phyloP scores from a whole-genome alignment of 2,888 invertebrate species.

The Ellobium chinense region DNA sequence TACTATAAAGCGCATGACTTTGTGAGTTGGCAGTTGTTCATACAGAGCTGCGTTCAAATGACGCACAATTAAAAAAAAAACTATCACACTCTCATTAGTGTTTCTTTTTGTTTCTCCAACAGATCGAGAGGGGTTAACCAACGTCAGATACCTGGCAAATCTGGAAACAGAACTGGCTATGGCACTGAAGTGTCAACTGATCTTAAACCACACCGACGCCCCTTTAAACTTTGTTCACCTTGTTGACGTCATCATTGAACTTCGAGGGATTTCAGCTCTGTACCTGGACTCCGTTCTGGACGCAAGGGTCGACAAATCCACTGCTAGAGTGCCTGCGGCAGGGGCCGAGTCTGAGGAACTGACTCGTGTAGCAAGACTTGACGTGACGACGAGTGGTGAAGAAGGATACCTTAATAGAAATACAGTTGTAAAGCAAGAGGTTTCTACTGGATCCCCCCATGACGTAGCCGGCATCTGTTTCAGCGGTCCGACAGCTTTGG shows the following conservation, averaged over 20 bases:
- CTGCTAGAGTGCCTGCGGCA: not conserved
- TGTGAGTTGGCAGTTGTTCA: not conserved
- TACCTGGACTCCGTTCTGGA: slow-evolving; percentile 67
- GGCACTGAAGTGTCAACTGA: slow-evolving; percentile 71
- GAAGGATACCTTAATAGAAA: no score
- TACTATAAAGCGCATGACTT: no score
- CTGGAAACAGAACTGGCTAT: slow-evolving; percentile 70
- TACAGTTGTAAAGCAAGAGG: no score
- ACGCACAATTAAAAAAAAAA: not conserved
- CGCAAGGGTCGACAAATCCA: slow-evolving; percentile 60
- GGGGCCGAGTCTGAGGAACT: no score
- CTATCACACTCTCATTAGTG: not conserved
- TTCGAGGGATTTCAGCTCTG: slow-evolving; percentile 62
- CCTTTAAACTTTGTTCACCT: slow-evolving; percentile 58
- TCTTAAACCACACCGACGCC: slow-evolving; percentile 69
- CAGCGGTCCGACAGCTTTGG: no score
- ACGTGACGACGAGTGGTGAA: no score
- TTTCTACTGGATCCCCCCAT: no score
- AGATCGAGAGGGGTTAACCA: slow-evolving; percentile 63
- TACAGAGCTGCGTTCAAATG: not conserved
- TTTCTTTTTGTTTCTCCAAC: not conserved
- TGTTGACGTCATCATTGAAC: slow-evolving; percentile 64
- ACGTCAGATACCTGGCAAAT: slow-evolving; percentile 59
- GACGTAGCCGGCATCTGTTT: no score
- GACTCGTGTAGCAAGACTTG: no score